Evolutionary conservation across 2,888 invertebrate species (phyloP).

Genomic region (Campoletis raptor): DNA sequence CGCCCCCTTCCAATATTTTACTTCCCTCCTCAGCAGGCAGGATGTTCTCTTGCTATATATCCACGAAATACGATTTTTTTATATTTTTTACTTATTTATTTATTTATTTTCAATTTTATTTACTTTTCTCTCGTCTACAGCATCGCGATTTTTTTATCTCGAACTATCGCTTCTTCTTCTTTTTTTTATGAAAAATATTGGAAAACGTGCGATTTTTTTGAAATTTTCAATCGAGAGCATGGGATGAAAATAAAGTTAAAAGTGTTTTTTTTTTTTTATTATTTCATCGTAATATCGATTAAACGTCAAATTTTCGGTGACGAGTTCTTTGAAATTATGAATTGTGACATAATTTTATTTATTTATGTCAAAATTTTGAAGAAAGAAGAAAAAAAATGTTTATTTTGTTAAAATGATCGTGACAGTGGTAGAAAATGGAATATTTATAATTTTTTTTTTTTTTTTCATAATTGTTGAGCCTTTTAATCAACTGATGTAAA

Average conservation of each 20-base stretch:
- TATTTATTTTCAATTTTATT: conserved; percentile 29
- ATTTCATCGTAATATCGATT: not conserved
- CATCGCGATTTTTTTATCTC: conserved; percentile 6
- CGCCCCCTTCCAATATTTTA: not conserved
- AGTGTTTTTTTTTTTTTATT: not conserved
- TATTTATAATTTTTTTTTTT: not conserved
- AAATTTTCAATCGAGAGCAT: not conserved
- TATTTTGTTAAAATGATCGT: not conserved
- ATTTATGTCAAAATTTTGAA: not conserved
- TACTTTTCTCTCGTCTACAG: not conserved
- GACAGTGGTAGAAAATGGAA: not conserved
- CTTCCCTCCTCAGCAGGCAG: conserved; percentile 41
- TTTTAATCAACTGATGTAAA: not conserved
- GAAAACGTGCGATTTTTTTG: conserved; percentile 42
- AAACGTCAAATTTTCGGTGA: not conserved
- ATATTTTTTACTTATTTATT: too few relatives aligned
- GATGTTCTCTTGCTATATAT: conserved; percentile 59
- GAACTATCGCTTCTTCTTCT: conserved; percentile 2
- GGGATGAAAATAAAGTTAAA: not conserved
- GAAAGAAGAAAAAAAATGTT: not conserved
- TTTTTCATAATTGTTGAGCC: not conserved
- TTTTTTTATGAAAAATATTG: not conserved
- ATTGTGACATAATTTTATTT: too few relatives aligned
- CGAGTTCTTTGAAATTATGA: too few relatives aligned
- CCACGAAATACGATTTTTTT: conserved; percentile 60